These are phyloP conservation scores for Pocillopora grandis DNA, from an alignment of 92 coral and sea anemone species.

Conservation along the genomic window DNA sequence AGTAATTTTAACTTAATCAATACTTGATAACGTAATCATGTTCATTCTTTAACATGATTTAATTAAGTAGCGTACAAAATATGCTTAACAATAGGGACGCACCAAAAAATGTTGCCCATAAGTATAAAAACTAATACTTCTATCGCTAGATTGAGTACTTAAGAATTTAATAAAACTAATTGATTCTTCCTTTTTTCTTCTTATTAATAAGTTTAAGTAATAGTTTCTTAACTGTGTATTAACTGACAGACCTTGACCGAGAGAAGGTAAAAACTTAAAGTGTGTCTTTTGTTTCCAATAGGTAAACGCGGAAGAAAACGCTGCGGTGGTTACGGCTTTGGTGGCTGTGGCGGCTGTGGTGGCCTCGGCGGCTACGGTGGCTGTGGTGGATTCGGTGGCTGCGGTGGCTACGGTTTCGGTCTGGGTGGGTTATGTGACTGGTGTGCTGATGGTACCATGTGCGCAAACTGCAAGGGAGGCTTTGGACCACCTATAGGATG, in stretches of 20 bases:
- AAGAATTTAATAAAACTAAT: neutral
- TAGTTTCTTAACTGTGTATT: neutral
- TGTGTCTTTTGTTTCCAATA: neutral
- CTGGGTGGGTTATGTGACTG: slow-evolving; percentile 37
- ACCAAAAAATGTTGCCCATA: too few relatives aligned
- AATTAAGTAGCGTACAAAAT: too few relatives aligned
- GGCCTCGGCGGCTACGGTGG: slow-evolving; percentile 45
- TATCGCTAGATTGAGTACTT: neutral
- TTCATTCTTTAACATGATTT: too few relatives aligned
- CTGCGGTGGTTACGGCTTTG: slow-evolving; percentile 41
- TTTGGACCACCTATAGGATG: slow-evolving; percentile 58
- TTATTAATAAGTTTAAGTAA: neutral
- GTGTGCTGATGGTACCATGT: slow-evolving; percentile 28
- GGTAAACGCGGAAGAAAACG: slow-evolving; percentile 15
- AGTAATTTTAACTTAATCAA: too few relatives aligned
- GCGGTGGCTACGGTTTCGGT: slow-evolving; percentile 38
- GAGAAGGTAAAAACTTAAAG: neutral
- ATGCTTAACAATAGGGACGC: too few relatives aligned
- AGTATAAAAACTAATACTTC: too few relatives aligned
- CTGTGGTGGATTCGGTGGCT: slow-evolving; percentile 49
- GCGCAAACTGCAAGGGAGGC: slow-evolving; percentile 28
- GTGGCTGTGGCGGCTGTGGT: slow-evolving; percentile 49
- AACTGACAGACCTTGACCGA: neutral
- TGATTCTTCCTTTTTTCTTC: neutral
- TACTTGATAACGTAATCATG: too few relatives aligned